These are phyloP conservation scores for Heteromyza rotundicornis DNA, from an alignment of 2,888 invertebrate species.

Conservation along the genomic window DNA sequence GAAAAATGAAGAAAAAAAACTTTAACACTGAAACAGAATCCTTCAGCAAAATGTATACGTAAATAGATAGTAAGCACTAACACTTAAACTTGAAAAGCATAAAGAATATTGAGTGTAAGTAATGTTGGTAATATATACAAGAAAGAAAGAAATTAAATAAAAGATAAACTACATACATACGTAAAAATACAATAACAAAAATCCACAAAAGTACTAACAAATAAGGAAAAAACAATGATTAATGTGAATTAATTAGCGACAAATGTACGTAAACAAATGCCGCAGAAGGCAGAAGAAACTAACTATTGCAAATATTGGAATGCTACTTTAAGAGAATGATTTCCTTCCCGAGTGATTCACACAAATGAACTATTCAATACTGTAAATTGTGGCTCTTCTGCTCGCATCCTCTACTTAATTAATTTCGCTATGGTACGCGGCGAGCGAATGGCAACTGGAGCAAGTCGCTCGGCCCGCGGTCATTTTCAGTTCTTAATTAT, in stretches of 20 bases:
- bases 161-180: background rate
- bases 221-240: slow-evolving; percentile 38
- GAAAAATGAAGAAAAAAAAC: background rate
- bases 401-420: background rate
- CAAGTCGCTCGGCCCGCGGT: no score
- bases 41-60: slow-evolving; percentile 63
- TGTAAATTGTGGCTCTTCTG: background rate
- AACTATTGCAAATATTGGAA: slow-evolving; percentile 8
- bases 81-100: slow-evolving; percentile 20
- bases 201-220: slow-evolving; percentile 28
- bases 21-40: slow-evolving; percentile 34
- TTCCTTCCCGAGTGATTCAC: no score
- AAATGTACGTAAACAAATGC: slow-evolving; percentile 46
- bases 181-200: background rate
- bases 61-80: slow-evolving; percentile 53
- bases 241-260: slow-evolving; percentile 55
- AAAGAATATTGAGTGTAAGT: slow-evolving; percentile 8
- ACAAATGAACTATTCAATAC: slow-evolving; percentile 4
- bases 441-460: no score
- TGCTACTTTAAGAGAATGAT: slow-evolving; percentile 36
- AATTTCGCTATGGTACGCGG: no score
- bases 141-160: slow-evolving; percentile 2
- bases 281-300: background rate
- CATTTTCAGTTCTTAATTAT: no score
- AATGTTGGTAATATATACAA: background rate